Percentiles rank a stretch among this genome's conserved stretches.
These are phyloP conservation scores for Lottia gigantea DNA, from an alignment of 2,888 invertebrate genomes.

Conservation along the genomic window DNA sequence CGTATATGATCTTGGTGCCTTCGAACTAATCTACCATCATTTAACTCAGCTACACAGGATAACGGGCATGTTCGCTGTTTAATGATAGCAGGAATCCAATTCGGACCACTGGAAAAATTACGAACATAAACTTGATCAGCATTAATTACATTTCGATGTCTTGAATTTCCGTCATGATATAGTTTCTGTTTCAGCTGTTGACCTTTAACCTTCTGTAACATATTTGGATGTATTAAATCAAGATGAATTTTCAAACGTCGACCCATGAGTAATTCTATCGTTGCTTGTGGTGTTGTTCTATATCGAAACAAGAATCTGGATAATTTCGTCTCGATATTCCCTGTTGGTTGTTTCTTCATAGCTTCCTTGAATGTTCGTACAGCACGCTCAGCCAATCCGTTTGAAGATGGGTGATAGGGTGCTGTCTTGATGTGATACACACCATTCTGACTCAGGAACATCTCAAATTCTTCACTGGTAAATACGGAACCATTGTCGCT, in stretches of 20 bases:
- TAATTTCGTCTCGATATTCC: not conserved
- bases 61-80: no score
- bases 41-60: no score
- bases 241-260: not conserved
- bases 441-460: not conserved
- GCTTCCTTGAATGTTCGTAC: not conserved
- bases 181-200: not conserved
- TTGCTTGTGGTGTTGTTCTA: not conserved
- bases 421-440: not conserved
- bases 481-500: not conserved
- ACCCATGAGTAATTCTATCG: not conserved
- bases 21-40: no score
- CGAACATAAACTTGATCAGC: no score
- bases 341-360: not conserved
- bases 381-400: not conserved
- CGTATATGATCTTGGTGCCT: no score
- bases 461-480: not conserved
- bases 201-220: not conserved
- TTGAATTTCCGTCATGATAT: not conserved
- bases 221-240: not conserved
- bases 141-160: no score
- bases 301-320: not conserved
- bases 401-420: not conserved
- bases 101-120: no score
- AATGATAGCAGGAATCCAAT: no score